These are phyloP conservation scores for Drosophila ohnishii DNA, from an alignment of 1,140 invertebrate species.

Conservation along the genomic window DNA sequence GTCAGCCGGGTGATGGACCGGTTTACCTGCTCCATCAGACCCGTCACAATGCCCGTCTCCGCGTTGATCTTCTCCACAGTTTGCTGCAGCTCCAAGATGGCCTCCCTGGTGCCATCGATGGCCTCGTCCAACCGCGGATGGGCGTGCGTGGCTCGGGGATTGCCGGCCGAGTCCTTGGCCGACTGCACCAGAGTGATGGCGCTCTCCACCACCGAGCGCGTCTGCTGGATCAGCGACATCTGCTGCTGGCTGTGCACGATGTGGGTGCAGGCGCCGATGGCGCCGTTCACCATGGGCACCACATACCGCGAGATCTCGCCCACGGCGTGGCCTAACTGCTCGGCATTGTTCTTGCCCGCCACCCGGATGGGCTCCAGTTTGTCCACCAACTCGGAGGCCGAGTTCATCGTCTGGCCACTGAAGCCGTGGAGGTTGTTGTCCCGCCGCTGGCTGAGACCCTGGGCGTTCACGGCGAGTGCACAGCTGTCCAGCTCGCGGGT, in stretches of 20 bases:
- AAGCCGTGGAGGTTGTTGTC: conserved; percentile 92
- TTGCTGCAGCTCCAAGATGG: conserved; percentile 91
- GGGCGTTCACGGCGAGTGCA: conserved; percentile 93
- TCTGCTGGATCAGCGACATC: conserved; percentile 94
- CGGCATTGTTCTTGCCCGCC: conserved; percentile 95
- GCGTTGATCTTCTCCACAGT: conserved; percentile 93
- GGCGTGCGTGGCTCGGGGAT: conserved; percentile 91
- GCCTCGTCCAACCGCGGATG: conserved; percentile 94
- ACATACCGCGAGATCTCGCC: conserved; percentile 90
- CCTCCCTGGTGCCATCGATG: conserved; percentile 90
- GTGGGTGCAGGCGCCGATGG: conserved; percentile 94
- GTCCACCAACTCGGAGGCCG: conserved; percentile 90
- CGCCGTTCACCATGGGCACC: conserved; percentile 92
- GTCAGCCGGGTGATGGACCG: conserved; percentile 92
- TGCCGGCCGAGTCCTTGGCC: conserved; percentile 95
- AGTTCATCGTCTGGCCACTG: conserved; percentile 90
- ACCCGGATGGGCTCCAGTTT: conserved; percentile 91
- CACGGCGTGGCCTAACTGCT: conserved; percentile 95
- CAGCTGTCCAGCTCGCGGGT: conserved; percentile 94
- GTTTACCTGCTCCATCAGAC: conserved; percentile 95
- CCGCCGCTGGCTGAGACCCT: conserved; percentile 88
- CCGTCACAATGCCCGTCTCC: conserved; percentile 92
- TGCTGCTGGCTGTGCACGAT: conserved; percentile 95
- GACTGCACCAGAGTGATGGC: conserved; percentile 92
- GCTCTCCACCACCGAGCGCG: conserved; percentile 96